Evolutionary conservation across 2,888 invertebrate genomes (phyloP).

Genomic region (Drosophila anomalata): DNA sequence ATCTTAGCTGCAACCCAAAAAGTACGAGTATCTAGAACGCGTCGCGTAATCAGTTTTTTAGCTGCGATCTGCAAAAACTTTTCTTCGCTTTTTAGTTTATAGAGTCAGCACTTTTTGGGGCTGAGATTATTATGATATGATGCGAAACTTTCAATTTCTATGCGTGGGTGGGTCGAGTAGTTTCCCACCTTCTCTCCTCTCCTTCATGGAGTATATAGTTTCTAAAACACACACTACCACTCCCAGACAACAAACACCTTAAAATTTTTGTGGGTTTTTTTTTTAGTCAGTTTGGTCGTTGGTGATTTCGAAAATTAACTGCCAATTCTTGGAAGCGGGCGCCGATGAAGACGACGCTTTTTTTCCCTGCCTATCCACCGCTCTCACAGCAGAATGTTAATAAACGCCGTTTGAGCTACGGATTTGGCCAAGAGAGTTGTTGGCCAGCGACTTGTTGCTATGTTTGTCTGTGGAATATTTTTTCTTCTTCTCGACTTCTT

Average conservation of each 20-base stretch:
- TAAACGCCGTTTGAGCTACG: conserved; percentile 45
- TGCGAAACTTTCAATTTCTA: conserved; percentile 69
- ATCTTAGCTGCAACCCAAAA: conserved; percentile 45
- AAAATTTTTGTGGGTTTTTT: conserved; percentile 27
- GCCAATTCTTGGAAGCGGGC: conserved; percentile 73
- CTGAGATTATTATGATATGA: conserved; percentile 30
- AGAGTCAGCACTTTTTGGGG: conserved; percentile 10
- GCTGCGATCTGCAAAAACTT: conserved; percentile 38
- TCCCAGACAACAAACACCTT: conserved; percentile 41
- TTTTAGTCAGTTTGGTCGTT: conserved; percentile 28
- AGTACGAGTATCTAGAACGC: conserved; percentile 65
- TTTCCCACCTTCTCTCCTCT: conserved; percentile 22
- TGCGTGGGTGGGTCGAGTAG: conserved; percentile 61
- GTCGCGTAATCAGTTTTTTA: conserved; percentile 70
- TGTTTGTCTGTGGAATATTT: conserved; percentile 46
- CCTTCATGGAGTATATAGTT: conserved; percentile 42
- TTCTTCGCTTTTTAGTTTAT: conserved; percentile 6
- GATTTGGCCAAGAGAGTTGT: conserved; percentile 11
- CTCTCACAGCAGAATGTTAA: conserved; percentile 68
- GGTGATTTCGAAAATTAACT: conserved; percentile 71
- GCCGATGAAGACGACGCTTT: conserved; percentile 43
- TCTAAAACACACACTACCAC: conserved; percentile 44
- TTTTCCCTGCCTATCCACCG: conserved; percentile 32
- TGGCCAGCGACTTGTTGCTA: conserved; percentile 72
- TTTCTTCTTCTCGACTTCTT: conserved; percentile 22